Conservation (phyloP, 2,113 vertebrate species). For the Butorides virescens region DNA sequence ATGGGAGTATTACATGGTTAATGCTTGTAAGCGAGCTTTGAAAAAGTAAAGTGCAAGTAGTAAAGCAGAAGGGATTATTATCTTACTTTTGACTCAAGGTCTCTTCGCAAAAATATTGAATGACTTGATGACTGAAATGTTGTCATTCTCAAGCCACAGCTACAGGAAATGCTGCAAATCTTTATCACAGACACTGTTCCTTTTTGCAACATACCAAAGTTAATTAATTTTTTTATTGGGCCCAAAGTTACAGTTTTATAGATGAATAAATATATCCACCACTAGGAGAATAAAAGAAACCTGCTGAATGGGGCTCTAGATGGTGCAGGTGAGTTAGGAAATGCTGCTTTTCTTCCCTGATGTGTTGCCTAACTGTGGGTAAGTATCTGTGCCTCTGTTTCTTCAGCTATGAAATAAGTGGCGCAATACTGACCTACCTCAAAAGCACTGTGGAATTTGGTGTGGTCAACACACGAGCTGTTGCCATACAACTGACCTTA, state of each 20-base stretch:
- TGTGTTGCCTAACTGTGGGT: background rate
- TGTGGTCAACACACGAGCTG: background rate
- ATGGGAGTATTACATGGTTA: background rate
- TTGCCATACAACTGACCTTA: background rate
- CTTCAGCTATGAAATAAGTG: background rate
- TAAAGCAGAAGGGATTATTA: background rate
- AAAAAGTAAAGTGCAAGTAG: background rate
- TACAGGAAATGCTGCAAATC: background rate
- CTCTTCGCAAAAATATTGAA: background rate
- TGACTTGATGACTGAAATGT: background rate
- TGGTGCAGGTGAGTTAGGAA: slow-evolving; percentile 55
- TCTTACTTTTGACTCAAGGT: background rate
- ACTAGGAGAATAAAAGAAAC: background rate
- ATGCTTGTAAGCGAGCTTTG: background rate
- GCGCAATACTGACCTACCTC: background rate
- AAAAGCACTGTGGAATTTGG: background rate
- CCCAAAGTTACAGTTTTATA: background rate
- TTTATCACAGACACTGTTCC: background rate
- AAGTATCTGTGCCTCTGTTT: background rate
- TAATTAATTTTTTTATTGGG: background rate
- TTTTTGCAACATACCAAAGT: background rate
- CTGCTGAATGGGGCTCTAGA: slow-evolving; percentile 4
- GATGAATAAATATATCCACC: background rate
- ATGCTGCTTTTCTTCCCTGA: background rate
- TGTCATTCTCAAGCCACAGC: background rate